phyloP scores from a whole-genome alignment of 2,113 vertebrate genomes.

The Phalacrocorax carbo region DNA sequence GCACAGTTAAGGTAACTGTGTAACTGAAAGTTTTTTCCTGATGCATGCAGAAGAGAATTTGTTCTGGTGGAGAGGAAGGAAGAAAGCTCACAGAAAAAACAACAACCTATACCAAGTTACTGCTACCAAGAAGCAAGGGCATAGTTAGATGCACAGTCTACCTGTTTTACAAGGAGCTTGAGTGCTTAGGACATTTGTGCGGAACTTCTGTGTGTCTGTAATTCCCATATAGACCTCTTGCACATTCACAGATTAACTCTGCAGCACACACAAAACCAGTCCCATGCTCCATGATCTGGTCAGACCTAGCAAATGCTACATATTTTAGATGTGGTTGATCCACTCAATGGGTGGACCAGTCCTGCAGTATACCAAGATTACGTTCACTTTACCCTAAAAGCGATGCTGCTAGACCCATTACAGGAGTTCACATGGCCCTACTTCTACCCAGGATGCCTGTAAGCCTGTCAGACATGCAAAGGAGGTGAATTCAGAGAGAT shows the following conservation, averaged over 20 bases:
- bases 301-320: not conserved
- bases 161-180: not conserved
- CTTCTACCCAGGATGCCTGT: not conserved
- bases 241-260: not conserved
- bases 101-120: not conserved
- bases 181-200: not conserved
- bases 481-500: not conserved
- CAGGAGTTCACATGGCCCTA: not conserved
- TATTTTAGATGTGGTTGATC: not conserved
- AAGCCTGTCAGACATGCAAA: not conserved
- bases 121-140: not conserved
- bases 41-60: not conserved
- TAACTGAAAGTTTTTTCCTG: not conserved
- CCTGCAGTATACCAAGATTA: not conserved
- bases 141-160: too few relatives aligned
- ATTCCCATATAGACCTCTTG: not conserved
- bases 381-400: not conserved
- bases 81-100: not conserved
- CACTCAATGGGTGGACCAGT: not conserved
- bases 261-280: not conserved
- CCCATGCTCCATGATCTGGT: not conserved
- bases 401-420: not conserved
- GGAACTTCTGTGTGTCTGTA: not conserved
- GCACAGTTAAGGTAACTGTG: not conserved
- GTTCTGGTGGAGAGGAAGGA: not conserved